Conservation (phyloP, 2,888 invertebrate genomes). For the Cetonia aurata region DNA sequence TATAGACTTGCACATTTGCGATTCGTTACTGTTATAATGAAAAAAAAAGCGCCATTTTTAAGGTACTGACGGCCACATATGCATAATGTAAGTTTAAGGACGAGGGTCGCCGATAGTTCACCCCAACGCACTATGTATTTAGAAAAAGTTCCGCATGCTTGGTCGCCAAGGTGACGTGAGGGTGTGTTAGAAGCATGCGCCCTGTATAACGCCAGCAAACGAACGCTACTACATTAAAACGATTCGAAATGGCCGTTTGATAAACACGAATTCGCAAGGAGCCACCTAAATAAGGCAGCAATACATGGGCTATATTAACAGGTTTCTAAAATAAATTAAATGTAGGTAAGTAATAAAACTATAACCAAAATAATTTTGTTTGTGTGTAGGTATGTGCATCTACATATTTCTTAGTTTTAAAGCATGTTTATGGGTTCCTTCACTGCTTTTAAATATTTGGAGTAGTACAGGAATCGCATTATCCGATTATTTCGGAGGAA, state of each 20-base stretch:
- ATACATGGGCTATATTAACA: no score
- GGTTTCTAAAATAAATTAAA: no score
- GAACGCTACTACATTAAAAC: conserved; percentile 46
- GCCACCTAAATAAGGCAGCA: no score
- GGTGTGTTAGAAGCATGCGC: conserved; percentile 56
- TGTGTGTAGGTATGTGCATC: neutral
- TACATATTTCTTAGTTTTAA: neutral
- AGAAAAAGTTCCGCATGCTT: conserved; percentile 54
- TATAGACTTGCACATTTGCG: no score
- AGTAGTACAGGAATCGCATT: no score
- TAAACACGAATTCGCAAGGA: neutral
- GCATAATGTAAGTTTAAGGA: conserved; percentile 46
- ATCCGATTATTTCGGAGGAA: no score
- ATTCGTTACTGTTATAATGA: neutral
- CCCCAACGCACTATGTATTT: conserved; percentile 46
- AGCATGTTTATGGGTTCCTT: no score
- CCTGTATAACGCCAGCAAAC: conserved; percentile 49
- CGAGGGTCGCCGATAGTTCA: conserved; percentile 51
- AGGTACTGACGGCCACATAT: conserved; percentile 48
- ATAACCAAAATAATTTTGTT: neutral
- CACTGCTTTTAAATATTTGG: no score
- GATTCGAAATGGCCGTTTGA: conserved; percentile 55
- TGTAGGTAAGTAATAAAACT: no score
- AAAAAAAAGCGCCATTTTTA: conserved; percentile 49
- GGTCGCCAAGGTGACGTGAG: conserved; percentile 55